Evolutionary conservation across 2,797 vertebrate species (phyloP).

Genomic region (Australoheros facetus): DNA sequence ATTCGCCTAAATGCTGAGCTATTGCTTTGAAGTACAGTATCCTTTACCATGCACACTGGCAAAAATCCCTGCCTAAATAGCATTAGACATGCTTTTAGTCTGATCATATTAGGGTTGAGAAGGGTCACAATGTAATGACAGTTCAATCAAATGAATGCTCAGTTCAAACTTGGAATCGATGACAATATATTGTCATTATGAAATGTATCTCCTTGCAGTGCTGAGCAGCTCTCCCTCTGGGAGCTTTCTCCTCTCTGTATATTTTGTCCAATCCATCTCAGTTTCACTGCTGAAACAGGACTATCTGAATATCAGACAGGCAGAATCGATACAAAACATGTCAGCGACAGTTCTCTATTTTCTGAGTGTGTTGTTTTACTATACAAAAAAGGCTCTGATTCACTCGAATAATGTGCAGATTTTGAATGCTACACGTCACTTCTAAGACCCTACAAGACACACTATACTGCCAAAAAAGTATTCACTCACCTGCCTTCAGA

Average conservation of each 20-base stretch:
- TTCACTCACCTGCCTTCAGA: too few species aligned
- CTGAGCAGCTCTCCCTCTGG: conserved; percentile 65
- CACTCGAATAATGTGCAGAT: conserved; percentile 40
- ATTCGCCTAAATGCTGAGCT: background rate
- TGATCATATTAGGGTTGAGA: conserved; percentile 82
- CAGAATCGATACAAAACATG: conserved; percentile 71
- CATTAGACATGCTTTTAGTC: conserved; percentile 80
- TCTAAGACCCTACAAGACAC: background rate
- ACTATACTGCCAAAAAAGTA: too few species aligned
- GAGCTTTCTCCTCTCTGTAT: conserved; percentile 31
- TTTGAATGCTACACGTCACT: conserved; percentile 16
- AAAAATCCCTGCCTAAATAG: conserved; percentile 34
- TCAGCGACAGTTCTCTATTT: conserved; percentile 57
- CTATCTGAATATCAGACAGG: conserved; percentile 61
- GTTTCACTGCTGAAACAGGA: conserved; percentile 51
- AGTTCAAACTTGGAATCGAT: conserved; percentile 80
- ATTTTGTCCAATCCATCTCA: conserved; percentile 31
- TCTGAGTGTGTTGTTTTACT: conserved; percentile 51
- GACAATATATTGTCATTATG: conserved; percentile 80
- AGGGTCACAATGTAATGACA: conserved; percentile 71
- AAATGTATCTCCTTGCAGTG: conserved; percentile 78
- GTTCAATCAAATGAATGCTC: conserved; percentile 83
- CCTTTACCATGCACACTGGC: conserved; percentile 6
- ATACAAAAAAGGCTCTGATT: conserved; percentile 62
- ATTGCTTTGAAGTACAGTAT: background rate